These are phyloP conservation scores for Onychomys leucogaster DNA, from an alignment of 2,797 vertebrate species.

Conservation along the genomic window DNA sequence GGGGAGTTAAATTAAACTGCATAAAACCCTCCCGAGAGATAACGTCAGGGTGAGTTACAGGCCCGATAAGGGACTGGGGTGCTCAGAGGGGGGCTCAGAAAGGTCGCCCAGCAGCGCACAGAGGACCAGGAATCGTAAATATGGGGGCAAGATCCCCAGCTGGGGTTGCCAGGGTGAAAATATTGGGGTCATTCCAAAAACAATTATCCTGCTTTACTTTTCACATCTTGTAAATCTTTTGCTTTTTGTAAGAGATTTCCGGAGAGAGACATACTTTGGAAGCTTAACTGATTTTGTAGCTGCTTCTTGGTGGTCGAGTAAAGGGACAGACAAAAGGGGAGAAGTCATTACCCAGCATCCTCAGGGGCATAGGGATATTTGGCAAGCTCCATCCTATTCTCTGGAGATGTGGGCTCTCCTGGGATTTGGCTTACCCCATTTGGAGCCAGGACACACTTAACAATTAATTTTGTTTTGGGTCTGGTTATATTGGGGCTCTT, in stretches of 20 bases:
- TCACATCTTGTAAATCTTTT: conserved; percentile 81
- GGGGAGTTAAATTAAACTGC: conserved; percentile 83
- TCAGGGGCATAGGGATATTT: neutral
- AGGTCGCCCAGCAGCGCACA: conserved; percentile 57
- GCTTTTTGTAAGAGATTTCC: conserved; percentile 82
- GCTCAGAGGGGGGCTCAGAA: conserved; percentile 66
- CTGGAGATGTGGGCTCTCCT: neutral
- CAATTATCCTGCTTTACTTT: conserved; percentile 79
- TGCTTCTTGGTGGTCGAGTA: conserved; percentile 43
- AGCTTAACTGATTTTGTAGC: conserved; percentile 69
- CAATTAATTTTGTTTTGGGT: neutral
- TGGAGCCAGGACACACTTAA: neutral
- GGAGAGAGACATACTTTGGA: conserved; percentile 74
- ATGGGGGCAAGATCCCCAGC: conserved; percentile 78
- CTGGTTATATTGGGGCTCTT: neutral
- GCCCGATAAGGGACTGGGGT: conserved; percentile 76
- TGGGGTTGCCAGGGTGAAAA: conserved; percentile 74
- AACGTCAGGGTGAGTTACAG: conserved; percentile 84
- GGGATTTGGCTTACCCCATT: conserved; percentile 18
- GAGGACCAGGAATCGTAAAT: conserved; percentile 78
- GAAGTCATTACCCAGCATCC: conserved; percentile 65
- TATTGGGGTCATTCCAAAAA: conserved; percentile 83
- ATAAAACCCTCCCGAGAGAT: conserved; percentile 80
- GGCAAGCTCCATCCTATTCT: neutral
- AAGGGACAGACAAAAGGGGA: conserved; percentile 65